Evolutionary conservation across 2,888 invertebrate genomes (phyloP).

Genomic region (Oscheius sp.): DNA sequence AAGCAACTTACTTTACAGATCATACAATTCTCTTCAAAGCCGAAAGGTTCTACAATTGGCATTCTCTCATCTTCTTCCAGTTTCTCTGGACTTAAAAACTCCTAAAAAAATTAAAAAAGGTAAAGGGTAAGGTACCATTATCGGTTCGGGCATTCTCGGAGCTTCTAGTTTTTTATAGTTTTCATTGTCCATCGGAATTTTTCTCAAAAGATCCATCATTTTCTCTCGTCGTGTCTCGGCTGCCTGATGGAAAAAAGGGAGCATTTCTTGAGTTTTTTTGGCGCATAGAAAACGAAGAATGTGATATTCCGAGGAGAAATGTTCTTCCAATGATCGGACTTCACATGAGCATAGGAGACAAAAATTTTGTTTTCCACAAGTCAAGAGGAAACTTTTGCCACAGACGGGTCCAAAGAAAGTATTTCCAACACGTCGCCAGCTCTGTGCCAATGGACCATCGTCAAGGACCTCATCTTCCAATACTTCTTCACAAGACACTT

Average conservation of each 20-base stretch:
- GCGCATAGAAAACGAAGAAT: conserved; percentile 29
- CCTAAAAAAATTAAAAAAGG: too few relatives aligned
- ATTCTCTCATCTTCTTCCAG: conserved; percentile 11
- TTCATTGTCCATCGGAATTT: conserved; percentile 20
- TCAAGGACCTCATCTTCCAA: conserved; percentile 35
- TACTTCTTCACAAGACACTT: conserved; percentile 16
- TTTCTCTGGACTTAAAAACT: background rate
- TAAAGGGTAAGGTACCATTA: background rate
- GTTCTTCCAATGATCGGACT: conserved; percentile 32
- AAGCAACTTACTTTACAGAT: conserved; percentile 16
- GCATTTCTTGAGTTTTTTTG: conserved; percentile 10
- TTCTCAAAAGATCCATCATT: conserved; percentile 1
- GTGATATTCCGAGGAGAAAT: conserved; percentile 41
- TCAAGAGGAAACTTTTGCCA: conserved; percentile 32
- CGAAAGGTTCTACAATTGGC: background rate
- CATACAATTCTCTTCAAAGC: conserved; percentile 10
- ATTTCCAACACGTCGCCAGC: background rate
- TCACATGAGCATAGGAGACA: conserved; percentile 33
- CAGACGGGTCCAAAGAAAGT: conserved; percentile 35
- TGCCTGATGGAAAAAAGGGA: background rate
- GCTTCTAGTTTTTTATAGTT: background rate
- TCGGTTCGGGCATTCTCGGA: background rate
- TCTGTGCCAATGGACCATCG: background rate
- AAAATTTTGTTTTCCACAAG: conserved; percentile 22
- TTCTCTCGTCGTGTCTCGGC: background rate